A percentile compares a stretch with the other conserved stretches of the same genome.
Evolutionary conservation across 2,113 vertebrate species (phyloP).

Genomic region (Vireo altiloquus): DNA sequence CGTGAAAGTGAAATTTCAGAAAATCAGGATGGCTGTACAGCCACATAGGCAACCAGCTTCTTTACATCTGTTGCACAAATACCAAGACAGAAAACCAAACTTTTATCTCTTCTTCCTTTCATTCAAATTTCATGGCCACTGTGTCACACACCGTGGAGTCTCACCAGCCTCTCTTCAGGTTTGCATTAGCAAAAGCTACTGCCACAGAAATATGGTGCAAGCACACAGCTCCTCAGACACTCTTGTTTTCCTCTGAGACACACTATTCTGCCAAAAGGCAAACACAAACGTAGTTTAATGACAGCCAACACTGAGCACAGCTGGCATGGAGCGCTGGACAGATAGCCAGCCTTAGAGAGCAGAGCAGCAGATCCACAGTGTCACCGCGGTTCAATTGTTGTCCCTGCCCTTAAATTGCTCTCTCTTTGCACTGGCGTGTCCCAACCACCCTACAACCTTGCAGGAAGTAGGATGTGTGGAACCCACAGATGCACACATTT

Average conservation of each 20-base stretch:
- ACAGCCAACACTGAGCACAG: accelerated
- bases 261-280: neutral
- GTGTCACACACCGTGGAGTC: neutral
- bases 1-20: neutral
- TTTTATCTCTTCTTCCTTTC: neutral
- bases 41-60: neutral
- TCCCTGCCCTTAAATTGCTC: neutral
- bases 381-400: accelerated
- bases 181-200: neutral
- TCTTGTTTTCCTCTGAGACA: neutral
- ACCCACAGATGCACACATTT: accelerated
- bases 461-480: neutral
- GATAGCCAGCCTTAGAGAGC: neutral
- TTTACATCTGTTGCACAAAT: neutral
- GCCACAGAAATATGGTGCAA: neutral
- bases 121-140: neutral
- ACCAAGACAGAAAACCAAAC: neutral
- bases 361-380: neutral
- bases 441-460: neutral
- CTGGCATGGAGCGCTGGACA: neutral
- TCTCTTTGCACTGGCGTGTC: neutral
- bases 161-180: neutral
- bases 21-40: neutral
- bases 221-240: neutral
- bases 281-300: neutral